These are phyloP conservation scores for Nyctalus aviator DNA, from an alignment of 2,797 vertebrate species.

Conservation along the genomic window DNA sequence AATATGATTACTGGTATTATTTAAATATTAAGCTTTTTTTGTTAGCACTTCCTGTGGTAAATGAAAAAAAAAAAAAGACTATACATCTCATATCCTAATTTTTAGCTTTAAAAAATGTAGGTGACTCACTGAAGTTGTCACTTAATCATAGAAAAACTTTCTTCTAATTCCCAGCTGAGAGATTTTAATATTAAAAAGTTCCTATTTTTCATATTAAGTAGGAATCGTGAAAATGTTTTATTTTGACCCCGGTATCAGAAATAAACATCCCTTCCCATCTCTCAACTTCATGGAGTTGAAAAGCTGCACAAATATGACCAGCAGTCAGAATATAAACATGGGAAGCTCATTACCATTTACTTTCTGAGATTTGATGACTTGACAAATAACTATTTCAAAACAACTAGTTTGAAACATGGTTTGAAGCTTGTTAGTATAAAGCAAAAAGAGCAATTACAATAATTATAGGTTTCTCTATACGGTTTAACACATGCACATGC, in stretches of 20 bases:
- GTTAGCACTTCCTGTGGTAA: background rate
- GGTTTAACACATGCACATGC: constrained; percentile 83
- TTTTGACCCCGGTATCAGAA: constrained; percentile 67
- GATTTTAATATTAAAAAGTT: constrained; percentile 48
- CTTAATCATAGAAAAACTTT: constrained; percentile 58
- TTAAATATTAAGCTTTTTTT: constrained; percentile 59
- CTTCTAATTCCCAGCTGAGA: constrained; percentile 37
- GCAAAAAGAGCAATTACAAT: constrained; percentile 88
- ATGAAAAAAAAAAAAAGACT: background rate
- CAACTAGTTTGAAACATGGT: constrained; percentile 84
- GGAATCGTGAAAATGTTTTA: constrained; percentile 59
- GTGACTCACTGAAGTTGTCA: background rate
- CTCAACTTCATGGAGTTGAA: constrained; percentile 79
- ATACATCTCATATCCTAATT: background rate
- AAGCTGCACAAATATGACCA: constrained; percentile 80
- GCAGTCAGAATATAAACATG: constrained; percentile 80
- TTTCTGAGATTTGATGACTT: constrained; percentile 85
- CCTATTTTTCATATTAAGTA: constrained; percentile 46
- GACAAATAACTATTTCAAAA: constrained; percentile 87
- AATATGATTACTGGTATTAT: background rate
- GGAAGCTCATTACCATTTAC: constrained; percentile 80
- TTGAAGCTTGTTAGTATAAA: constrained; percentile 84
- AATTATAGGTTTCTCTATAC: constrained; percentile 87
- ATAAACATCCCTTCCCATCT: constrained; percentile 73
- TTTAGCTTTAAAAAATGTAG: background rate